Percentiles rank a stretch among this genome's conserved stretches.
Conservation (phyloP, 2,797 vertebrate species). For the Macropus fuliginosus region DNA sequence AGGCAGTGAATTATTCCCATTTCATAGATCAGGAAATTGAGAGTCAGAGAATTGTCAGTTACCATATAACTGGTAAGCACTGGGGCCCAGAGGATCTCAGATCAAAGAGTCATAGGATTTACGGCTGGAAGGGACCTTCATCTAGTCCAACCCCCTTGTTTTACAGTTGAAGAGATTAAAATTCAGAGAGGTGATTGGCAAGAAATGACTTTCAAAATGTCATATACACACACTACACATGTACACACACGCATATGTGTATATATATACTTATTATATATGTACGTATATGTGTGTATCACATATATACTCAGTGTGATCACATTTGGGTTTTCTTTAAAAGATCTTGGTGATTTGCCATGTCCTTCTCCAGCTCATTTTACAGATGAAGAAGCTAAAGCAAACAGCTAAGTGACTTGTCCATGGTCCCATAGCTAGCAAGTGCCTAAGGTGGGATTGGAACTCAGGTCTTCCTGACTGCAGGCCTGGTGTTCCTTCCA, state of each 20-base stretch:
- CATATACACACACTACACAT: too few relatives aligned
- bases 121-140: background rate
- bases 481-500: background rate
- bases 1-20: background rate
- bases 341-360: background rate
- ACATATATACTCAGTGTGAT: background rate
- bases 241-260: too few relatives aligned
- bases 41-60: background rate
- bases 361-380: background rate
- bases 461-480: background rate
- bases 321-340: background rate
- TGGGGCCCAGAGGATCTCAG: background rate
- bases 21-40: background rate
- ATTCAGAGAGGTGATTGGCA: background rate
- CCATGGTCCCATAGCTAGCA: background rate
- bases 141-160: background rate
- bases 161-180: background rate
- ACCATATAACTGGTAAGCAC: background rate
- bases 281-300: too few relatives aligned
- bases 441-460: background rate
- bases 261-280: too few relatives aligned
- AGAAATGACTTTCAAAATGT: background rate
- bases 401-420: background rate
- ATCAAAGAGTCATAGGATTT: background rate
- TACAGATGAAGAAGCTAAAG: background rate